Percentiles rank a stretch among this genome's conserved stretches.
Conservation (phyloP, 2,113 vertebrate species). For the Scomber colias region DNA sequence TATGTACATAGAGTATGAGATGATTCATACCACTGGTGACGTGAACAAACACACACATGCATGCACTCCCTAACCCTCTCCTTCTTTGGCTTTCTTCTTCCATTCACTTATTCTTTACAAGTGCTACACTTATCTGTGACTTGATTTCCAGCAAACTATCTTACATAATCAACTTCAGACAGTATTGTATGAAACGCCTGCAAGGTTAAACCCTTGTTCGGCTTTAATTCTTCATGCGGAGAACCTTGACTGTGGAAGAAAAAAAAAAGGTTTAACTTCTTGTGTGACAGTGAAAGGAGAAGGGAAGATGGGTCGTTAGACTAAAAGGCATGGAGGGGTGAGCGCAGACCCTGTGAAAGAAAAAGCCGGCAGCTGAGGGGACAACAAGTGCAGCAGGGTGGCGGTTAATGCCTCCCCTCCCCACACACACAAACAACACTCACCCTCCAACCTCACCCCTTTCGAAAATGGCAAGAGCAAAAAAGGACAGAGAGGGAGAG, state of each 20-base stretch:
- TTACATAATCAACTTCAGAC: constrained; percentile 47
- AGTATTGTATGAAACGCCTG: constrained; percentile 11
- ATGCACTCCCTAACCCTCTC: constrained; percentile 6
- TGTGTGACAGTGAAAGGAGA: constrained; percentile 39
- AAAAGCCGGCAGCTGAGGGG: constrained; percentile 74
- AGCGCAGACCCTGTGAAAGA: constrained; percentile 66
- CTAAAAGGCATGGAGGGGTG: constrained; percentile 52
- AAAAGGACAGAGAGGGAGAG: constrained; percentile 59
- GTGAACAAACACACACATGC: constrained; percentile 19
- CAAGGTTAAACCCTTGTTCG: constrained; percentile 33
- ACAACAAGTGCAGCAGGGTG: constrained; percentile 79
- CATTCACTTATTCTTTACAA: constrained; percentile 21
- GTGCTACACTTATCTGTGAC: constrained; percentile 35
- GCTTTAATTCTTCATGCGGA: constrained; percentile 27
- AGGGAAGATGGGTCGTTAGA: constrained; percentile 51
- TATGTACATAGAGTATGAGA: constrained; percentile 57
- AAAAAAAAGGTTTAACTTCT: constrained; percentile 47
- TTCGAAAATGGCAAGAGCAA: constrained; percentile 66
- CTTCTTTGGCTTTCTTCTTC: not conserved
- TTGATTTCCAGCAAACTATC: constrained; percentile 44
- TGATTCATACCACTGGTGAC: constrained; percentile 61
- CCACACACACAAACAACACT: constrained; percentile 20
- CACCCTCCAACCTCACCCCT: constrained; percentile 68
- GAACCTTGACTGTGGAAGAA: constrained; percentile 45
- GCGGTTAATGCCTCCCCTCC: constrained; percentile 71